Base-by-base conservation (phyloP, 2,113 vertebrate species). In the Euleptes europaea region DNA sequence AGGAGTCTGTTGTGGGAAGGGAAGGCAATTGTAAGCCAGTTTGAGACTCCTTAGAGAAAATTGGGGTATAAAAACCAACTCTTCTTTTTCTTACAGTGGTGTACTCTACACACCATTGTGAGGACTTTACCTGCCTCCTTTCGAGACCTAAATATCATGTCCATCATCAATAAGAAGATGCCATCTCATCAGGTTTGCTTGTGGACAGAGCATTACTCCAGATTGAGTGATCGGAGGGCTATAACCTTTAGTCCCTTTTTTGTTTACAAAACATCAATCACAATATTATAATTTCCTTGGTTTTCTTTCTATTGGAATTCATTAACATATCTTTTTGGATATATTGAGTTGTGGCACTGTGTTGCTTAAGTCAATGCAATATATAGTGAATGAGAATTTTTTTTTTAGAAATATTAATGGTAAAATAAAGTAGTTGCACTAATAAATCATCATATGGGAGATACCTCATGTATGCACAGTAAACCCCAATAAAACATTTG, bases 211-310 rank as follows among this genome's bases (percentile, higher is more conserved):
- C 71, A 44, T 72, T 42, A 44, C 23, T 26, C 70, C 35, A 71
- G 69, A 28, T 4, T 47, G 42, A 47, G 17, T 80, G n/a, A 47
- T 28, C 21, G 31, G 63, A 47, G 26, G 21, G 47, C 82, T 89
- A 40, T 26, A 15, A 73, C 28, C 81, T 7, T 83, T 21, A 6
- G 47, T 26, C 0, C 17, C 40, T 79, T 90, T 80, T 90, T 88
- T 35, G 67, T 57, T 82, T 78, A 40, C 44, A 51, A 33, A n/a
- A 54, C 87, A 49, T 78, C 82, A 89, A 70, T 26, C 66, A 40
- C 57, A 11, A 78, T 81, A 70, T 60, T n/a, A 2, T 0, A 4
- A 38, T 35, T 86, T 10, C 6, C 28, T 74, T 28, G 44, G 23
- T 3, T 72, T 76, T 0, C 0, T 2, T 0, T 0, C 51, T 15